phyloP scores from a whole-genome alignment of 2,797 vertebrate genomes.

The Semaprochilodus insignis region DNA sequence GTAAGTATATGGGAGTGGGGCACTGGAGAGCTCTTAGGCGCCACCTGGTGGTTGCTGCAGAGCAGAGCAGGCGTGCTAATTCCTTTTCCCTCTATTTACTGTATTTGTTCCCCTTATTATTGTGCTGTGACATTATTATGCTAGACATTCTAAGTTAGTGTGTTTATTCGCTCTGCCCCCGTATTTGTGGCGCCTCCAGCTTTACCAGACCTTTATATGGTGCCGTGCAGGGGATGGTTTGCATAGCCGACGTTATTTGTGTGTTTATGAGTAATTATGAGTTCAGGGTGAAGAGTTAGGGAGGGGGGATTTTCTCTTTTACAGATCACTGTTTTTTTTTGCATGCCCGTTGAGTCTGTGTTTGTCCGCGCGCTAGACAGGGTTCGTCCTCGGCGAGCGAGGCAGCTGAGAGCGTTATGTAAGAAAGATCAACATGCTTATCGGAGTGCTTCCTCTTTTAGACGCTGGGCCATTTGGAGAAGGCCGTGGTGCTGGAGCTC shows the following conservation, averaged over 20 bases:
- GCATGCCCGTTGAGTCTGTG: constrained; percentile 43
- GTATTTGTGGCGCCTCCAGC: not conserved
- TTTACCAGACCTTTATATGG: not conserved
- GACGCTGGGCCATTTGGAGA: constrained; percentile 98
- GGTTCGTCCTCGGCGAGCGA: constrained; percentile 68
- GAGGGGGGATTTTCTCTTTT: too few relatives aligned
- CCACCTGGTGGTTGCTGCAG: constrained; percentile 55
- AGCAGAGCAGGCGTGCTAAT: constrained; percentile 5
- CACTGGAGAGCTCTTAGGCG: constrained; percentile 10
- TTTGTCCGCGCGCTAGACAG: constrained; percentile 46
- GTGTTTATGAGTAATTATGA: not conserved
- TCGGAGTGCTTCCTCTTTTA: constrained; percentile 83
- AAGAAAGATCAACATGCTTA: constrained; percentile 84
- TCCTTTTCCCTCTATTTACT: not conserved
- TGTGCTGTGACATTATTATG: not conserved
- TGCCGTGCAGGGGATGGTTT: not conserved
- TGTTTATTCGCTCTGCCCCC: not conserved
- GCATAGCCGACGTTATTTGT: not conserved
- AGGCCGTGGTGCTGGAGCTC: constrained; percentile 97
- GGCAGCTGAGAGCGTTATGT: constrained; percentile 76
- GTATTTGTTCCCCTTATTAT: not conserved
- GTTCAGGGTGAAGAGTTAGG: too few relatives aligned
- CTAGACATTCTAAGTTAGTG: not conserved
- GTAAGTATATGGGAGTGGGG: constrained; percentile 77
- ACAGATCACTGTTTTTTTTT: not conserved